phyloP scores from a whole-genome alignment of 2,797 vertebrate genomes.

The Sphenopsis melanotis region DNA sequence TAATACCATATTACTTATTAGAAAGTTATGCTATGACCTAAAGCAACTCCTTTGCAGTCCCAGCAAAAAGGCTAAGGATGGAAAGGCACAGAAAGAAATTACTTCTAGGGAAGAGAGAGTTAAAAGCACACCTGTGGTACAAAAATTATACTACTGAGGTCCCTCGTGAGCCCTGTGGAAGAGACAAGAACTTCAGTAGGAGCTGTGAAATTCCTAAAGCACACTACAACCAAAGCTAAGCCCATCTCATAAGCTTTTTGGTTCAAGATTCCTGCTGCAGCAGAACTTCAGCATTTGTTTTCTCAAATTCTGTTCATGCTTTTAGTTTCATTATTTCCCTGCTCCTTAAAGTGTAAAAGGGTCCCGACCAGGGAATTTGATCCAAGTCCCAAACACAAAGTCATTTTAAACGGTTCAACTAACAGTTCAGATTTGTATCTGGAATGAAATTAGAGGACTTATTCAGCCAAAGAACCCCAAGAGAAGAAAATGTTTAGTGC shows the following conservation, averaged over 20 bases:
- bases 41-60: background rate
- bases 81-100: background rate
- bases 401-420: background rate
- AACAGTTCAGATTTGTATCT: background rate
- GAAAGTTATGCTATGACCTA: background rate
- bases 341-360: background rate
- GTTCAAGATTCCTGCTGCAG: background rate
- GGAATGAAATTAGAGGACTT: slow-evolving; percentile 2
- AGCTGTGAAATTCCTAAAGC: background rate
- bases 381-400: background rate
- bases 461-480: background rate
- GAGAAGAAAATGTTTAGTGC: background rate
- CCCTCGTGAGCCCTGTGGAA: background rate
- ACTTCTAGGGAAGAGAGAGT: background rate
- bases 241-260: background rate
- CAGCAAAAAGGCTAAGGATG: background rate
- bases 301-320: background rate
- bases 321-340: background rate
- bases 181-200: background rate
- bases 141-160: background rate
- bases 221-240: background rate
- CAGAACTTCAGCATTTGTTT: background rate
- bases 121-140: background rate
- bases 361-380: background rate
- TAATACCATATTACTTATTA: background rate